Base-by-base conservation (phyloP, 2,797 vertebrate species). In the Amazonetta brasiliensis region DNA sequence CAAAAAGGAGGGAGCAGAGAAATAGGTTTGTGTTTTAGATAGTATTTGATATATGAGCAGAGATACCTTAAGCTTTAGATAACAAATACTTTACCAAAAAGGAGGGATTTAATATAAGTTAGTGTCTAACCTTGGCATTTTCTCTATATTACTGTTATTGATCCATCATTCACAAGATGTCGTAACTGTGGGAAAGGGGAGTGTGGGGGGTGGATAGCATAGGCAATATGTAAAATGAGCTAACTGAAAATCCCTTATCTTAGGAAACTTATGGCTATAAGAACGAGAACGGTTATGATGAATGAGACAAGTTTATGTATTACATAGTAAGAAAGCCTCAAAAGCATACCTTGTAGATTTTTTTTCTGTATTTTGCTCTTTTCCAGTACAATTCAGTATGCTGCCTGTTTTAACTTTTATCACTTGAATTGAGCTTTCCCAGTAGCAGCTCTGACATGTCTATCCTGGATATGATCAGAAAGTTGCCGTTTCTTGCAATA, bases 201-300 rank as follows among this genome's bases (percentile, higher is more conserved):
- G 6, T 22, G 20, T 23, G 23, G 9, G 12, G 0, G 0, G 5
- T 71, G 39, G 60, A 15, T 80, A 25, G 17, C 9, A 7, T 1
- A 2, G 2, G 22, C 12, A 43, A 0, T 35, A 46, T 13, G 16
- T 1, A 3, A 76, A 69, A 74, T 30, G 39, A 52, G 11, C 12
- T 28, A 7, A 19, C 26, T 79, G 7, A 80, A 90, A 77, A 18
- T 30, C 21, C 12, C 26, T 67, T 67, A 17, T 83, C 26, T 85
- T 63, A 25, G 23, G 76, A 80, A 43, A n/a, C 2, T 19, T 26
- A 5, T 46, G 48, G 22, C 22, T 48, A 25, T 48, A 48, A 48
- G 12, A 48, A 48, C 66, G 33, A 23, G 68, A 58, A 33, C 46
- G 50, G 9, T 44, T 81, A 41, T 41, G 25, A 15, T n/a, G 30